A percentile compares a stretch with the other conserved stretches of the same genome.
Evolutionary conservation across 2,797 vertebrate genomes (phyloP).

Genomic region (Fistularia commersonii): DNA sequence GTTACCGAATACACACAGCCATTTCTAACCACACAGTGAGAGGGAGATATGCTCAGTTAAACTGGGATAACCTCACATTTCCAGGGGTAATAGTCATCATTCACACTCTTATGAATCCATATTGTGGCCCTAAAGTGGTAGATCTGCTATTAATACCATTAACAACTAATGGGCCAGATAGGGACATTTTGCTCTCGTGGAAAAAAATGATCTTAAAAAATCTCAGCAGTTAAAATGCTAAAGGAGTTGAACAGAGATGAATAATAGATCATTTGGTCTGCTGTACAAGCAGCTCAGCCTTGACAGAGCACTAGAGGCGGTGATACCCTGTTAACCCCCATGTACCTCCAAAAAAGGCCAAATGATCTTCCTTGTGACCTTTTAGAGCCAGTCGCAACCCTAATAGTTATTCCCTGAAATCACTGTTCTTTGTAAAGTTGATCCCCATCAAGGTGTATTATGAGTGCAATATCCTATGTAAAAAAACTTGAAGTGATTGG

Average conservation of each 20-base stretch:
- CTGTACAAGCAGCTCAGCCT: conserved; percentile 11
- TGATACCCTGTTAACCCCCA: too few relatives aligned
- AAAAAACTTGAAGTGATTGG: background rate
- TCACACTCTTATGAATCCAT: conserved; percentile 64
- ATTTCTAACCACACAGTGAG: conserved; percentile 9
- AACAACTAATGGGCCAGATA: conserved; percentile 59
- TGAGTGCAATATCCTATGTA: background rate
- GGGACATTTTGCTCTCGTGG: conserved; percentile 21
- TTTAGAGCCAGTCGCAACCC: too few relatives aligned
- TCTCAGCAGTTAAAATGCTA: conserved; percentile 4
- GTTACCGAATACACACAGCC: conserved; percentile 24
- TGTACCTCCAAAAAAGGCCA: background rate
- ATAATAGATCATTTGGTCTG: background rate
- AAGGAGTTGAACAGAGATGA: background rate
- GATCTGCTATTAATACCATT: conserved; percentile 65
- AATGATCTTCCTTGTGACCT: background rate
- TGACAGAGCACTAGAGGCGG: background rate
- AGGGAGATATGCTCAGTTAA: conserved; percentile 52
- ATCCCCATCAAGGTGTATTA: background rate
- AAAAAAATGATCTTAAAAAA: conserved; percentile 36
- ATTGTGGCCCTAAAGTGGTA: conserved; percentile 50
- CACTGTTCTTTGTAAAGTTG: background rate
- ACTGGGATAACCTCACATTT: conserved; percentile 45
- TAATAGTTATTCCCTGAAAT: too few relatives aligned
- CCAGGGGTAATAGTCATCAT: conserved; percentile 54